phyloP scores from a whole-genome alignment of 2,888 invertebrate species.

The Tachystola acroxantha region DNA sequence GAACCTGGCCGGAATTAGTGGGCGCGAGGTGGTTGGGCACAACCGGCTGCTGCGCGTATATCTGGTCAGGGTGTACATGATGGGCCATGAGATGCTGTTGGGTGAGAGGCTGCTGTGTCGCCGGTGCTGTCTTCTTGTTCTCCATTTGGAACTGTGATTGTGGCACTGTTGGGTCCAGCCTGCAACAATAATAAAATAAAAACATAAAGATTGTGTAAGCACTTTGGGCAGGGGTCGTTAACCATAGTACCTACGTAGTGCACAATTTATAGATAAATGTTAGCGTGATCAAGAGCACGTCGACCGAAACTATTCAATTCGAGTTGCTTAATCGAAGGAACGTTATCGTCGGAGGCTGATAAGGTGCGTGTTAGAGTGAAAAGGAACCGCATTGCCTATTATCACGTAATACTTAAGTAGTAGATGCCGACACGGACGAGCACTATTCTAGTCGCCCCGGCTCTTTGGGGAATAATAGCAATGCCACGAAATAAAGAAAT shows the following conservation, averaged over 20 bases:
- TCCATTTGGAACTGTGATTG: slow-evolving; percentile 81
- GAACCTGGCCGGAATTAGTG: slow-evolving; percentile 16
- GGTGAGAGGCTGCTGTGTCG: slow-evolving; percentile 76
- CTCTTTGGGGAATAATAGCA: not conserved
- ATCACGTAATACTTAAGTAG: slow-evolving; percentile 30
- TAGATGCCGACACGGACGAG: not conserved
- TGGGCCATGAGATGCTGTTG: slow-evolving; percentile 69
- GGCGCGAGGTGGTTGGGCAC: slow-evolving; percentile 52
- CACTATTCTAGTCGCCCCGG: not conserved
- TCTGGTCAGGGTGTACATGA: slow-evolving; percentile 69
- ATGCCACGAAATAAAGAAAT: no score
- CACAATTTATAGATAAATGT: slow-evolving; percentile 4
- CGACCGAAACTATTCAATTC: slow-evolving; percentile 38
- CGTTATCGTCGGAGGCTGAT: slow-evolving; percentile 44
- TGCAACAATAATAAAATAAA: slow-evolving; percentile 58
- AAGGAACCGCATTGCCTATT: slow-evolving; percentile 25
- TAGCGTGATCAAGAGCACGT: slow-evolving; percentile 25
- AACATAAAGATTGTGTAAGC: slow-evolving; percentile 24
- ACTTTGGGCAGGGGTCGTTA: slow-evolving; percentile 10
- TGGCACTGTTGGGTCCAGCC: slow-evolving; percentile 85
- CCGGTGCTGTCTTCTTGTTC: slow-evolving; percentile 77
- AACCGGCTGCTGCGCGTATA: slow-evolving; percentile 69
- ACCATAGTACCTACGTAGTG: no score
- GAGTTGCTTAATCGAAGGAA: slow-evolving; percentile 42
- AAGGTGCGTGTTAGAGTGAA: slow-evolving; percentile 32